Percentiles rank a stretch among this genome's conserved stretches.
phyloP scores from a whole-genome alignment of 2,797 vertebrate species.

The Hypotaenidia okinawae region DNA sequence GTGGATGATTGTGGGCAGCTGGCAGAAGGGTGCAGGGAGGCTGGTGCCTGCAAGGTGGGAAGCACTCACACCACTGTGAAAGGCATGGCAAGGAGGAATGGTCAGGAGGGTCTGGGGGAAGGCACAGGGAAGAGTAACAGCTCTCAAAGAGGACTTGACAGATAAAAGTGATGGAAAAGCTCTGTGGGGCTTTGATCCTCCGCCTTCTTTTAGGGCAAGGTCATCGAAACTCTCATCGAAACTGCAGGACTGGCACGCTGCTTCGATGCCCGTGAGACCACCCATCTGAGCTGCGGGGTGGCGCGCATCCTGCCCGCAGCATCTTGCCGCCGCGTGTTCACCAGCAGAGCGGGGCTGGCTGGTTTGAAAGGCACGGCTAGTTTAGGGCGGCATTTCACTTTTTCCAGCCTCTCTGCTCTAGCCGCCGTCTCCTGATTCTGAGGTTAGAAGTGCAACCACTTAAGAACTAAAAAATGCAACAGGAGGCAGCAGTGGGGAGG shows the following conservation, averaged over 20 bases:
- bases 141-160: not conserved
- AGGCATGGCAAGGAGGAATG: not conserved
- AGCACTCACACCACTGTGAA: not conserved
- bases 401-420: not conserved
- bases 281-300: fast-evolving
- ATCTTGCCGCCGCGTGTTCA: not conserved
- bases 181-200: not conserved
- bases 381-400: not conserved
- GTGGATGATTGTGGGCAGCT: not conserved
- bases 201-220: not conserved
- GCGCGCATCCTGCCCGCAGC: fast-evolving
- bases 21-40: not conserved
- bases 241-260: fast-evolving
- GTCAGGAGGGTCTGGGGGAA: too few species aligned
- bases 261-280: fast-evolving
- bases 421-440: not conserved
- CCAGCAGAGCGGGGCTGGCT: fast-evolving
- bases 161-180: not conserved
- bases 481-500: not conserved
- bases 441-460: not conserved
- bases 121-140: fast-evolving
- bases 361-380: not conserved
- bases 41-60: not conserved
- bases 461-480: not conserved
- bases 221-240: too few species aligned